Evolutionary conservation across 1,140 invertebrate species (phyloP).

Genomic region (Nasonia giraulti): DNA sequence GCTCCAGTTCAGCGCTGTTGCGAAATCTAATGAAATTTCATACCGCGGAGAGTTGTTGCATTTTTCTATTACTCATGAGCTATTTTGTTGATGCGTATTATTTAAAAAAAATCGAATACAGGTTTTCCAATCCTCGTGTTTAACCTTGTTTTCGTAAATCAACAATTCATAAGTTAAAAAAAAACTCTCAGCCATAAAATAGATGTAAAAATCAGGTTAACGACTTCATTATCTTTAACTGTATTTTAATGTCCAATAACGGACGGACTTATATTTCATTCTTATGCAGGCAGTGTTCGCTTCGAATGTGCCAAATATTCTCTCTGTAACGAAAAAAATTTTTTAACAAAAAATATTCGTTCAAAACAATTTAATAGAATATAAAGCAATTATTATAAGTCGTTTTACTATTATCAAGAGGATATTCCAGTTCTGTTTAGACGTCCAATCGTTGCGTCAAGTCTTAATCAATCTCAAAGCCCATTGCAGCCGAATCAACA

Average conservation of each 20-base stretch:
- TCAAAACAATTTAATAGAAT: background rate
- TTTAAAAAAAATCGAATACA: conserved; percentile 27
- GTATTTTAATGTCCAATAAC: conserved; percentile 28
- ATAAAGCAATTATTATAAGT: background rate
- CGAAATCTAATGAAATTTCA: background rate
- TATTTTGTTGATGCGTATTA: conserved; percentile 1
- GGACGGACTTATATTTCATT: conserved; percentile 10
- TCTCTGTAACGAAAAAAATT: background rate
- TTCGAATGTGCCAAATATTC: too few relatives aligned
- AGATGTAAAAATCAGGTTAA: conserved; percentile 41
- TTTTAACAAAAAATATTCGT: background rate
- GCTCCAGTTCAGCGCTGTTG: too few relatives aligned
- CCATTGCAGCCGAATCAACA: background rate
- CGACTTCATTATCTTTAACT: conserved; percentile 34
- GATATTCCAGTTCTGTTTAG: background rate
- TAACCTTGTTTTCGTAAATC: conserved; percentile 45
- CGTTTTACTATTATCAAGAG: background rate
- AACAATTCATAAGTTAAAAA: conserved; percentile 39
- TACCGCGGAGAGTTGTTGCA: background rate
- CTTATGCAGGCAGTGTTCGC: background rate
- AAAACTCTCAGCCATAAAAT: conserved; percentile 13
- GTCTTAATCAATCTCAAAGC: background rate
- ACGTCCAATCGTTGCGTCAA: background rate
- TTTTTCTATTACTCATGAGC: background rate
- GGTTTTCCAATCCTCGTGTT: conserved; percentile 26